Evolutionary conservation across 2,113 vertebrate species (phyloP).

Genomic region (Crotalus tigris): DNA sequence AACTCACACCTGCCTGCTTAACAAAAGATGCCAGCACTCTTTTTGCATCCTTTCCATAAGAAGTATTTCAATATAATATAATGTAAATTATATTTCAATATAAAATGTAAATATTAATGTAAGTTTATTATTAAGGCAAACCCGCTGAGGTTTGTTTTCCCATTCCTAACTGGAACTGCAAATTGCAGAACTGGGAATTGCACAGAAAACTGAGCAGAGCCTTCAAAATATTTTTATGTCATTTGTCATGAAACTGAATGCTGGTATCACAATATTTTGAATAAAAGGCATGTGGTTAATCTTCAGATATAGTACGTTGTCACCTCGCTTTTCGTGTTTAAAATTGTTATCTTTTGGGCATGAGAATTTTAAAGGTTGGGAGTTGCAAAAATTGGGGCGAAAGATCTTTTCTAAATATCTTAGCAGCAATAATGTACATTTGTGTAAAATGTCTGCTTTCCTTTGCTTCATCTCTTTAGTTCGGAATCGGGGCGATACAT

Average conservation of each 20-base stretch:
- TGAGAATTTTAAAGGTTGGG: slow-evolving; percentile 66
- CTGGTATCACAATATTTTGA: slow-evolving; percentile 20
- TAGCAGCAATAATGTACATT: slow-evolving; percentile 39
- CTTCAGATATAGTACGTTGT: slow-evolving; percentile 59
- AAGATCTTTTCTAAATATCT: slow-evolving; percentile 32
- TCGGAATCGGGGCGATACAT: slow-evolving; percentile 47
- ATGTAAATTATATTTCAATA: slow-evolving; percentile 29
- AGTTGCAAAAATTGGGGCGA: slow-evolving; percentile 54
- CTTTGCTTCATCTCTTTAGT: slow-evolving; percentile 46
- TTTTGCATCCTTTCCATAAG: slow-evolving; percentile 68
- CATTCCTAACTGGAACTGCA: slow-evolving; percentile 30
- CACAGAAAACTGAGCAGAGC: slow-evolving; percentile 24
- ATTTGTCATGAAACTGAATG: neutral
- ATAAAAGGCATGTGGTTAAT: slow-evolving; percentile 32
- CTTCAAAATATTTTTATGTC: slow-evolving; percentile 22
- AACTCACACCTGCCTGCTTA: slow-evolving; percentile 59
- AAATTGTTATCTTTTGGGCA: slow-evolving; percentile 70
- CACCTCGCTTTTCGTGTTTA: slow-evolving; percentile 72
- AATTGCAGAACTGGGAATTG: slow-evolving; percentile 3
- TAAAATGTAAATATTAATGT: neutral
- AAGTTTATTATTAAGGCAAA: slow-evolving; percentile 35
- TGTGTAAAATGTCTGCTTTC: slow-evolving; percentile 46
- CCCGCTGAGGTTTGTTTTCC: slow-evolving; percentile 37
- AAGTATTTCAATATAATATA: slow-evolving; percentile 34
- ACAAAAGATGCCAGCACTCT: slow-evolving; percentile 46